A percentile compares a stretch with the other conserved stretches of the same genome.
phyloP scores from a whole-genome alignment of 1,140 invertebrate genomes.

The Drosophila navojoa region DNA sequence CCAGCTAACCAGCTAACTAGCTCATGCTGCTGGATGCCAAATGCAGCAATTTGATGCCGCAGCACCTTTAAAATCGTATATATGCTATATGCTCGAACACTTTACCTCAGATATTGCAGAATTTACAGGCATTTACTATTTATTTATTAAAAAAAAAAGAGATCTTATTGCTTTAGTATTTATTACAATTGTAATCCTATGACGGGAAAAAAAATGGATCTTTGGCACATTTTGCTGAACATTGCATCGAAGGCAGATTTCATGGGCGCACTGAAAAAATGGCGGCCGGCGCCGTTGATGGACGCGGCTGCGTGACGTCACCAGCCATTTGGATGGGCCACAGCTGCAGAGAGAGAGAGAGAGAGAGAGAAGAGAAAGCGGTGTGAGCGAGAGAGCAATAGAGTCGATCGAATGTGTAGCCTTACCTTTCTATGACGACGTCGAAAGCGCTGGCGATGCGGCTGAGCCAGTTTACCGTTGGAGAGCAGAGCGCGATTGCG shows the following conservation, averaged over 20 bases:
- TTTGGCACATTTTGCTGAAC: conserved; percentile 52
- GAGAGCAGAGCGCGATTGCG: conserved; percentile 46
- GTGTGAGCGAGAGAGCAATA: background rate
- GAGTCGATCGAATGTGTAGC: background rate
- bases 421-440: conserved; percentile 47
- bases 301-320: conserved; percentile 22
- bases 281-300: conserved; percentile 56
- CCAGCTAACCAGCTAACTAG: background rate
- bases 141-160: background rate
- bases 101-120: too few relatives aligned
- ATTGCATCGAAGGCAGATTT: background rate
- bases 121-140: too few relatives aligned
- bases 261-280: conserved; percentile 47
- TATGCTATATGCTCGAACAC: background rate
- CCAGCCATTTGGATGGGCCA: conserved; percentile 38
- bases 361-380: background rate
- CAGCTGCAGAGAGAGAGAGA: conserved; percentile 29
- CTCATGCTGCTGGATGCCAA: conserved; percentile 14
- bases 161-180: conserved; percentile 1
- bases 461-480: conserved; percentile 52
- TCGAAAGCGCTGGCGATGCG: conserved; percentile 62
- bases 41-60: conserved; percentile 9
- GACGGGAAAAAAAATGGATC: conserved; percentile 2
- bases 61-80: conserved; percentile 16
- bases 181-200: background rate